Conservation (phyloP, 2,113 vertebrate genomes). For the Menura novaehollandiae region DNA sequence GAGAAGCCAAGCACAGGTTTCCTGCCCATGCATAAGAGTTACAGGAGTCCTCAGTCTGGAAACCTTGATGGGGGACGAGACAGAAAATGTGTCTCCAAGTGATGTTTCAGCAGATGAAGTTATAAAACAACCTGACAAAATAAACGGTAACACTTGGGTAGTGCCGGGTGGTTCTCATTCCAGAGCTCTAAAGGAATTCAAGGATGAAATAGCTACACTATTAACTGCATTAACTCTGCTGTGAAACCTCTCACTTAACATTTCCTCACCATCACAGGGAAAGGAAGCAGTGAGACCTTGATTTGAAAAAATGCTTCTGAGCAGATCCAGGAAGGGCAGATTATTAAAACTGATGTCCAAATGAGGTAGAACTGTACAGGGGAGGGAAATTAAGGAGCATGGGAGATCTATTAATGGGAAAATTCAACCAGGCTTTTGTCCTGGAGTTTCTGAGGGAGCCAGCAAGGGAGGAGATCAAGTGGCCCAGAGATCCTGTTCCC, state of each 20-base stretch:
- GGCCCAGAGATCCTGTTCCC: not conserved
- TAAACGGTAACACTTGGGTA: not conserved
- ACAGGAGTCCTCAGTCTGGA: not conserved
- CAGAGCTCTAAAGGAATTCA: conserved; percentile 8
- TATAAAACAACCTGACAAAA: not conserved
- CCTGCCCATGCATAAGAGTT: not conserved
- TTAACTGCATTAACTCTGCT: conserved; percentile 26
- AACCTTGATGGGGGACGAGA: not conserved
- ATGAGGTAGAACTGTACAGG: not conserved
- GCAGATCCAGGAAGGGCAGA: not conserved
- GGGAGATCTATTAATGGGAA: not conserved
- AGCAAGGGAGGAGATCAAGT: not conserved
- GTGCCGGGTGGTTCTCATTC: not conserved
- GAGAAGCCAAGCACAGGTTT: not conserved
- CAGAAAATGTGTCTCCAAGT: not conserved
- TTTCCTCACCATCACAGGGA: not conserved
- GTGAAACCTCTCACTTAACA: not conserved
- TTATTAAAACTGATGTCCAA: not conserved
- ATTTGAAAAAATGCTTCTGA: not conserved
- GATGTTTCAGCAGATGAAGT: not conserved
- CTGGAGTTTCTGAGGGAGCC: not conserved
- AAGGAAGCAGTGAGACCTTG: not conserved
- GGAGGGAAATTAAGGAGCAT: not conserved
- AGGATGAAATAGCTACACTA: conserved; percentile 30
- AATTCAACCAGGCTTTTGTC: not conserved